A percentile compares a stretch with the other conserved stretches of the same genome.
Evolutionary conservation across 2,797 vertebrate genomes (phyloP).

Genomic region (Crenuchus spilurus): DNA sequence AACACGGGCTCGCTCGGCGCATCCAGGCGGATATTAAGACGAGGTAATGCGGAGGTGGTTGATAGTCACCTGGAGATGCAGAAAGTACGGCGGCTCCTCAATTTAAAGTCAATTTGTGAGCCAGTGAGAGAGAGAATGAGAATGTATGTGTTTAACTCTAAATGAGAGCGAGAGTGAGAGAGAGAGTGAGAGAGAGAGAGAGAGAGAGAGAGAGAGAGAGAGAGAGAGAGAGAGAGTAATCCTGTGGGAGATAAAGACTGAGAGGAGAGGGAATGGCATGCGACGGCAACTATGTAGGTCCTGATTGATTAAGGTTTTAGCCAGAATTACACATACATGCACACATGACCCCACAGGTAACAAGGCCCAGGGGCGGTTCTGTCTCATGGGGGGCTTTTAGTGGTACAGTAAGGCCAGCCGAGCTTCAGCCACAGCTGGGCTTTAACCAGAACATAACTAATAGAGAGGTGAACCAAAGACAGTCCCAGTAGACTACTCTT

Average conservation of each 20-base stretch:
- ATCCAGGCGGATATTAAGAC: slow-evolving; percentile 24
- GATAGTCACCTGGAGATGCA: slow-evolving; percentile 30
- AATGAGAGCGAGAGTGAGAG: slow-evolving; percentile 57
- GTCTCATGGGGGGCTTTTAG: slow-evolving; percentile 8
- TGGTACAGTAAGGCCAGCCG: neutral
- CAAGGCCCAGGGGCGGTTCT: slow-evolving; percentile 34
- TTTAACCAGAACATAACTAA: slow-evolving; percentile 44
- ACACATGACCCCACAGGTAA: slow-evolving; percentile 26
- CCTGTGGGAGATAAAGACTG: slow-evolving; percentile 32
- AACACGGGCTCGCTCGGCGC: slow-evolving; percentile 27
- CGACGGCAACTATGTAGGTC: slow-evolving; percentile 61
- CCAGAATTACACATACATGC: neutral
- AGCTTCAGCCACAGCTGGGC: slow-evolving; percentile 8
- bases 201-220: slow-evolving; percentile 12
- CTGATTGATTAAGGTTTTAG: slow-evolving; percentile 75
- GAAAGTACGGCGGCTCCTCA: slow-evolving; percentile 8
- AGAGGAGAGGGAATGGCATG: slow-evolving; percentile 24
- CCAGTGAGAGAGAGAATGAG: slow-evolving; percentile 30
- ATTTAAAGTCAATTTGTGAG: slow-evolving; percentile 47
- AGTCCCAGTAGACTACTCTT: slow-evolving; percentile 44
- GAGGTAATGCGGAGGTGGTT: slow-evolving; percentile 31
- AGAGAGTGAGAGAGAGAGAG: slow-evolving; percentile 17
- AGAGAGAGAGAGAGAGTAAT: slow-evolving; percentile 24
- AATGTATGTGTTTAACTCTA: slow-evolving; percentile 71
- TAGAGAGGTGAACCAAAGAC: slow-evolving; percentile 30